Base-by-base conservation (phyloP, 2,888 invertebrate species). In the Rhamphomyia laevipes region DNA sequence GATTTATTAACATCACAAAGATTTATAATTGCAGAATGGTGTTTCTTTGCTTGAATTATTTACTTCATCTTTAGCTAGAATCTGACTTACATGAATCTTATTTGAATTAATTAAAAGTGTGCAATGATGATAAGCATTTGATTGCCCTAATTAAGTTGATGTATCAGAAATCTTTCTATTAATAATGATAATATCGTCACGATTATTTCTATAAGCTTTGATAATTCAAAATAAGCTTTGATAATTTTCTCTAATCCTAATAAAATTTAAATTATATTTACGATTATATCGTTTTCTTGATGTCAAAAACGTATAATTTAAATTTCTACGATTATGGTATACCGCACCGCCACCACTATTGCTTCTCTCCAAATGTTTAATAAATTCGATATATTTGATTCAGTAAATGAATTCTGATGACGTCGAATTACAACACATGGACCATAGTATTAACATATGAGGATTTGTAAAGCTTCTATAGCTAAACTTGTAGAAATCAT, bases 271-370 rank as follows among this genome's bases (percentile, higher is more conserved):
- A 73, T 99, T 99, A 60, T 83, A 82, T 60, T 81, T 82, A 49
- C 96, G 77, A 67, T 91, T 81, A 66, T 96, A 95, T 49, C 82
- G 76, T 56, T 84, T 82, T 55, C 84, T 78, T 3, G 86, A 78
- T 12, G 91, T 87, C 61, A 99, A 87, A 69, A 97, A 93, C 1
- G 93, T 88, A 55, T 93, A 76, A 72, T 95, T 96, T 1, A 95
- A 73, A 73, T 94, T 95, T 50, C 94, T 94, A 55, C 78, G 72
- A 68, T 99, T 97, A 68, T 99, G 97, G 68, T 91, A 99, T 23
- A 99, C 95, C 4, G 95, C 86, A 23, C 96, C 97, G 52, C 99
- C 88, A 27, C 97, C 97, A 69, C 95, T 95, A 63, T 90, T 90
- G 38, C 99, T 78, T 50, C 99, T 78, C 0, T 88, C 95, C 52